phyloP scores from a whole-genome alignment of 1,140 invertebrate species.

The Drosophila orena region DNA sequence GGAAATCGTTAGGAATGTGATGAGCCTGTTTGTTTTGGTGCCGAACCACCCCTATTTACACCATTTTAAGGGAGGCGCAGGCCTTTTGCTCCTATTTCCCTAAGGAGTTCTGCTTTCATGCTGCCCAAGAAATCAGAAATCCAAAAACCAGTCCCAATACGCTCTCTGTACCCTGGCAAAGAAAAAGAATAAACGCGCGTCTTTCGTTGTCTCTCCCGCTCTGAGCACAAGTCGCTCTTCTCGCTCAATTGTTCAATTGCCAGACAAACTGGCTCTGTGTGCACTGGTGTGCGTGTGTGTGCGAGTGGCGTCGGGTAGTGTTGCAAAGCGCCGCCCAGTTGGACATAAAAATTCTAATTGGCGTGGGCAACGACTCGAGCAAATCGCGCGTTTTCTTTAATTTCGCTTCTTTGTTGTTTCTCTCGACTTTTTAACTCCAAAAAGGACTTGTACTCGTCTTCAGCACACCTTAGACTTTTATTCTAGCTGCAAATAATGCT shows the following conservation, averaged over 20 bases:
- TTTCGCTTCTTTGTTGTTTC: slow-evolving; percentile 10
- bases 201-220: slow-evolving; percentile 37
- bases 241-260: slow-evolving; percentile 61
- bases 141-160: slow-evolving; percentile 26
- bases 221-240: slow-evolving; percentile 71
- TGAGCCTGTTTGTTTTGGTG: slow-evolving; percentile 11
- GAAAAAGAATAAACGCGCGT: slow-evolving; percentile 57
- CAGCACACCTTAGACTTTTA: not conserved
- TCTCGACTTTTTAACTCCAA: not conserved
- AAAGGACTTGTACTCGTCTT: slow-evolving; percentile 2
- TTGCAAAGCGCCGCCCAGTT: slow-evolving; percentile 59
- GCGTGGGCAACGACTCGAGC: slow-evolving; percentile 49
- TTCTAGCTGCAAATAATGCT: no score
- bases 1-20: not conserved
- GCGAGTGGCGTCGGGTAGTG: slow-evolving; percentile 40
- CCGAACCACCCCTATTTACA: slow-evolving; percentile 20
- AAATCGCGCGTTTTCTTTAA: slow-evolving; percentile 52
- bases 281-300: slow-evolving; percentile 37
- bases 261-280: slow-evolving; percentile 54
- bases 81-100: slow-evolving; percentile 2
- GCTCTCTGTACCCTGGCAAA: slow-evolving; percentile 40
- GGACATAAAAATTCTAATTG: slow-evolving; percentile 74
- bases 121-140: not conserved
- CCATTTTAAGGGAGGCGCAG: not conserved
- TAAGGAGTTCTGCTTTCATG: slow-evolving; percentile 2